phyloP scores from a whole-genome alignment of 2,888 invertebrate species.

The Neoitamus cyanurus region DNA sequence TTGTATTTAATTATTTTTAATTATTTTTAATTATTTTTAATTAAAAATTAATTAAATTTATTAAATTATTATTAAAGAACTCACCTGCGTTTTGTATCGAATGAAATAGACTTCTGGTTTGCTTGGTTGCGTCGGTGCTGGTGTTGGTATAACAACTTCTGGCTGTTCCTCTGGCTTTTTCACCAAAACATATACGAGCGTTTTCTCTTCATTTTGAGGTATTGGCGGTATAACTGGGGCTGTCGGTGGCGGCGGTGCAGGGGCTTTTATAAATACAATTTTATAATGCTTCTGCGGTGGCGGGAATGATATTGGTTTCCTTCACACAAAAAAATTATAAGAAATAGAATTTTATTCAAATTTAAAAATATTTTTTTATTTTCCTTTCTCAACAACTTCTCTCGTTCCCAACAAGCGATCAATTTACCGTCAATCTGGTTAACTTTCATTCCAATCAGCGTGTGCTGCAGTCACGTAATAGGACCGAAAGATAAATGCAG shows the following conservation, averaged over 20 bases:
- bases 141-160: constrained; percentile 75
- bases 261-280: constrained; percentile 82
- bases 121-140: constrained; percentile 78
- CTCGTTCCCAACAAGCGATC: too few species aligned
- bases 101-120: constrained; percentile 82
- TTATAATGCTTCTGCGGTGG: constrained; percentile 83
- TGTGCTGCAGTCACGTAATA: background rate
- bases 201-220: constrained; percentile 80
- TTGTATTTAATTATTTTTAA: background rate
- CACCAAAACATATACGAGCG: constrained; percentile 78
- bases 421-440: too few species aligned
- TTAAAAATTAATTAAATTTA: background rate
- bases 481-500: background rate
- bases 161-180: constrained; percentile 80
- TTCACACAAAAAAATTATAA: constrained; percentile 55
- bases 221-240: constrained; percentile 72
- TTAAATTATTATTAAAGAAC: background rate
- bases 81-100: constrained; percentile 76
- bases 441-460: background rate
- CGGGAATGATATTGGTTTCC: constrained; percentile 69
- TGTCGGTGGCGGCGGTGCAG: constrained; percentile 73
- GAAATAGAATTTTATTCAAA: background rate
- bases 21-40: background rate
- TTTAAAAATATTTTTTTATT: too few species aligned
- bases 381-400: background rate